phyloP scores from a whole-genome alignment of 2,113 vertebrate genomes.

The Rhabdomys dilectus region DNA sequence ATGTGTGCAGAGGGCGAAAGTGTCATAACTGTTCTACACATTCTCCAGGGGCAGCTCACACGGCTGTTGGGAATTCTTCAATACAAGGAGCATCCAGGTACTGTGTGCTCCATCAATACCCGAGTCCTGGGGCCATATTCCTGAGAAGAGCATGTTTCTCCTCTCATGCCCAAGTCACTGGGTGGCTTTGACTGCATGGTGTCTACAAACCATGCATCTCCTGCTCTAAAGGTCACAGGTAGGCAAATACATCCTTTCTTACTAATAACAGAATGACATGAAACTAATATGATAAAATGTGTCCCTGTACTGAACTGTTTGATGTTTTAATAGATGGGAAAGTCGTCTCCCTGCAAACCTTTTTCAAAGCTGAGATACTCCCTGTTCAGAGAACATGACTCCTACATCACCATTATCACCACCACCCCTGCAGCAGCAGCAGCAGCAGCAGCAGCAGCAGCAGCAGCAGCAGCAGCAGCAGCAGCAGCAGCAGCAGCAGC shows the following conservation, averaged over 20 bases:
- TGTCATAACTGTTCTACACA: background rate
- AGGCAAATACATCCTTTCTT: background rate
- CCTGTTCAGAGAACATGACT: background rate
- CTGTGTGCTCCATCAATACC: background rate
- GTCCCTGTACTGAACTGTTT: background rate
- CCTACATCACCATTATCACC: background rate
- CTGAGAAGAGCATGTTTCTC: fast-evolving
- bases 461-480: background rate
- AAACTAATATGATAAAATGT: background rate
- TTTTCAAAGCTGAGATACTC: background rate
- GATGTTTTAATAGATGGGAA: background rate
- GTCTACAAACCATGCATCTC: fast-evolving
- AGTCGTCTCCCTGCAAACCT: background rate
- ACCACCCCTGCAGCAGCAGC: background rate
- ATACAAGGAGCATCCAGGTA: fast-evolving
- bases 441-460: too few species aligned
- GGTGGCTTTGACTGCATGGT: fast-evolving
- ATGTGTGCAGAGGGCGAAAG: too few species aligned
- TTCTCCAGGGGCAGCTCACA: background rate
- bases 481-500: too few species aligned
- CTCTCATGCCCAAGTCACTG: background rate
- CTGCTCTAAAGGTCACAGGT: fast-evolving
- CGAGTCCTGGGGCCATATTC: fast-evolving
- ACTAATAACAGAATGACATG: background rate
- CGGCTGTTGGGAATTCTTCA: fast-evolving